A percentile compares a stretch with the other conserved stretches of the same genome.
Evolutionary conservation across 1,140 invertebrate genomes (phyloP).

Genomic region (Stegodyphus mimosarum): DNA sequence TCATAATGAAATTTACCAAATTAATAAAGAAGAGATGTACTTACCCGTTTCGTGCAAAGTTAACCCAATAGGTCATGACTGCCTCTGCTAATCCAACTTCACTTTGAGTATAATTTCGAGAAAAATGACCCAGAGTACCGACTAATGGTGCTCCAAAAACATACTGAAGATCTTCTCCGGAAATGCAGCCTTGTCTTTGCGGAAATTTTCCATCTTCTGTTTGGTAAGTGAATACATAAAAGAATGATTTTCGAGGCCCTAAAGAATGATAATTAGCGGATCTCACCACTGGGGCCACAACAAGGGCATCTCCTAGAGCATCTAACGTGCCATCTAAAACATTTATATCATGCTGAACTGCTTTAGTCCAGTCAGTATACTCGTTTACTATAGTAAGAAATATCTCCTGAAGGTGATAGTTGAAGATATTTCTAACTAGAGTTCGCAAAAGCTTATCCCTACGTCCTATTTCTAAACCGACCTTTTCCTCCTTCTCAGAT

Average conservation of each 20-base stretch:
- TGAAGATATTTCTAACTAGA: constrained; percentile 79
- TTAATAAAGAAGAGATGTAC: not conserved
- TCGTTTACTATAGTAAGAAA: constrained; percentile 97
- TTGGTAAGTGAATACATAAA: constrained; percentile 88
- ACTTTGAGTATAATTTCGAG: constrained; percentile 87
- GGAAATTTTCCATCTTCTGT: constrained; percentile 84
- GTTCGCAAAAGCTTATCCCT: constrained; percentile 92
- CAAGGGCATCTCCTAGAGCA: constrained; percentile 61
- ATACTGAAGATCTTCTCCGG: constrained; percentile 93
- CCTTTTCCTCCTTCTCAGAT: constrained; percentile 90
- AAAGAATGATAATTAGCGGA: constrained; percentile 84
- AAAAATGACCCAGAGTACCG: constrained; percentile 83
- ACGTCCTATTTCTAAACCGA: constrained; percentile 90
- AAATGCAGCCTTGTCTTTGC: constrained; percentile 85
- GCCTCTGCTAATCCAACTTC: constrained; percentile 90
- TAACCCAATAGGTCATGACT: constrained; percentile 94
- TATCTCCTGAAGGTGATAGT: constrained; percentile 94
- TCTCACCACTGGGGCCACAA: constrained; percentile 90
- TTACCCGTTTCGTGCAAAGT: constrained; percentile 97
- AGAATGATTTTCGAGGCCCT: constrained; percentile 82
- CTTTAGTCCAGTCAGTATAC: constrained; percentile 96
- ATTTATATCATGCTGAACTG: constrained; percentile 90
- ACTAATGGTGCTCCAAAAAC: constrained; percentile 86
- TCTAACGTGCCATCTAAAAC: constrained; percentile 79
- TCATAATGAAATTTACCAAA: too few relatives aligned